Conservation (phyloP, 1,140 invertebrate species). For the Zaprionus ghesquierei region DNA sequence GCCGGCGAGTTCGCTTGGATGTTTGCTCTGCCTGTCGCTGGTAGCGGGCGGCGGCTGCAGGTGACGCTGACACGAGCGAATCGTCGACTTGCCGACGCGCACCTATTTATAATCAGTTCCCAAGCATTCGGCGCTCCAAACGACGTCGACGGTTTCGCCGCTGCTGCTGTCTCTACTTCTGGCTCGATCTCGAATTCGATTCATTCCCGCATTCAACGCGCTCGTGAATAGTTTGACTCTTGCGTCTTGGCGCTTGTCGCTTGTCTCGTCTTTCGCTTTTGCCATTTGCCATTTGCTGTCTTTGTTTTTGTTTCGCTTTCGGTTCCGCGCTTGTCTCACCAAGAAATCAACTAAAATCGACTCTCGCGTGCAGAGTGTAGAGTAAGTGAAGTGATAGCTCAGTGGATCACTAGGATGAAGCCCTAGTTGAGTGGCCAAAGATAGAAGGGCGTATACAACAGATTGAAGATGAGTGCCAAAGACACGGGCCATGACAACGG, state of each 20-base stretch:
- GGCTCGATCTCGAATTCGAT: conserved; percentile 48
- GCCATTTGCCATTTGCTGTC: not conserved
- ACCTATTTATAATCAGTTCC: conserved; percentile 73
- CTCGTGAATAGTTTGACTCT: conserved; percentile 56
- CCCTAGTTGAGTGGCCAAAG: conserved; percentile 43
- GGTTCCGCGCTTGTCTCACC: not conserved
- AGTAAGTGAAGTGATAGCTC: conserved; percentile 10
- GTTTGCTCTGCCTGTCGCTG: not conserved
- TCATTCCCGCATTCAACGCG: conserved; percentile 63
- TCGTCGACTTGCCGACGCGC: conserved; percentile 46
- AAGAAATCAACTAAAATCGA: not conserved
- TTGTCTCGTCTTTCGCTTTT: not conserved
- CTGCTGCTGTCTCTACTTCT: conserved; percentile 35
- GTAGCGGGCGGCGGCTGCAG: conserved; percentile 10
- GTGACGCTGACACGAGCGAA: conserved; percentile 38
- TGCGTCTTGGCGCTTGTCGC: conserved; percentile 13
- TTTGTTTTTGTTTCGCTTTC: conserved; percentile 4
- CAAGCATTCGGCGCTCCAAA: conserved; percentile 45
- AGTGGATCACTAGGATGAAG: conserved; percentile 53
- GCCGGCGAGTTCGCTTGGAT: conserved; percentile 71
- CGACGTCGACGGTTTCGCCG: conserved; percentile 34
- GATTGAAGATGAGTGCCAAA: conserved; percentile 37
- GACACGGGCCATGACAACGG: conserved; percentile 59
- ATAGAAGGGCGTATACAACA: not conserved
- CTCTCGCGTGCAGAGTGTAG: not conserved